phyloP scores from a whole-genome alignment of 2,113 vertebrate species.

The Monopterus albus region DNA sequence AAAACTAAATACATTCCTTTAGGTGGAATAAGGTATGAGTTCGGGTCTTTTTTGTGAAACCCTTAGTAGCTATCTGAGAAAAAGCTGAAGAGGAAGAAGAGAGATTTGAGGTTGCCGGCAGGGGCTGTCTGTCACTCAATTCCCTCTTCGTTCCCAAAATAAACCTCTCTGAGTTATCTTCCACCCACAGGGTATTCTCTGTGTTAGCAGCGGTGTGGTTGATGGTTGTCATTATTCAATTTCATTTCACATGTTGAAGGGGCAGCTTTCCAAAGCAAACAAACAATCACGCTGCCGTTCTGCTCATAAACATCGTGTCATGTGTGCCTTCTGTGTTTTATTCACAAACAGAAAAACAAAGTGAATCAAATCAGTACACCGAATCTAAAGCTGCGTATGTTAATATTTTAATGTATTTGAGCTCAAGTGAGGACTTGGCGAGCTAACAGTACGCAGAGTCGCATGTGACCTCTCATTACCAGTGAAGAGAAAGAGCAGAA shows the following conservation, averaged over 20 bases:
- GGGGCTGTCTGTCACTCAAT: conserved; percentile 23
- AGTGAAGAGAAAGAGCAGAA: conserved; percentile 14
- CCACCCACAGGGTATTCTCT: conserved; percentile 43
- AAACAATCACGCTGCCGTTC: conserved; percentile 38
- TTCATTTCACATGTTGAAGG: conserved; percentile 56
- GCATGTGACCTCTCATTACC: conserved; percentile 60
- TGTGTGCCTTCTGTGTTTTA: neutral
- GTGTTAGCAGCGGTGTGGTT: conserved; percentile 34
- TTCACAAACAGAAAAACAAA: conserved; percentile 3
- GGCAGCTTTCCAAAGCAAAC: conserved; percentile 50
- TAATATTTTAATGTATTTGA: conserved; percentile 21
- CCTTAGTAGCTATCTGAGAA: neutral
- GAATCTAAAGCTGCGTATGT: neutral
- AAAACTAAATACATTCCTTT: neutral
- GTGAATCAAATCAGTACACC: conserved; percentile 1
- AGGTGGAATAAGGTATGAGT: neutral
- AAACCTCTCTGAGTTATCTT: conserved; percentile 44
- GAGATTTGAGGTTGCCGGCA: conserved; percentile 16
- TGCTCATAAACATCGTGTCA: conserved; percentile 24
- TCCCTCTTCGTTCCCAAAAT: conserved; percentile 21
- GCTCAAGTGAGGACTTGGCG: conserved; percentile 22
- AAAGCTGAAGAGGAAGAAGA: conserved; percentile 6
- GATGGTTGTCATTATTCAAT: conserved; percentile 63
- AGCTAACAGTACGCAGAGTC: conserved; percentile 13
- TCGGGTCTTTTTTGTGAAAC: conserved; percentile 6